Conservation (phyloP, 2,113 vertebrate species). For the Tragelaphus imberbis region DNA sequence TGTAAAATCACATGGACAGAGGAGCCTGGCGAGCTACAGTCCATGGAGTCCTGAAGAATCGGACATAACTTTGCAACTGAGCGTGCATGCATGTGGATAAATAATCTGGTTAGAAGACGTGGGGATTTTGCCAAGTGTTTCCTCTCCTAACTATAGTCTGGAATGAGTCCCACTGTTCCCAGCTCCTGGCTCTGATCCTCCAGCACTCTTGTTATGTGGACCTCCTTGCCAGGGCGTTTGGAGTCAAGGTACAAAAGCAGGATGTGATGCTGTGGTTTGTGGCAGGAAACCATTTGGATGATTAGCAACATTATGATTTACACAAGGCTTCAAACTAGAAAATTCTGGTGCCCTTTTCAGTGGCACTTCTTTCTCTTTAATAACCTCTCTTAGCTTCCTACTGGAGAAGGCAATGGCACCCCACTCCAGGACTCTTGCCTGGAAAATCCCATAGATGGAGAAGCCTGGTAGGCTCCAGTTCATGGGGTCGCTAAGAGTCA, state of each 20-base stretch:
- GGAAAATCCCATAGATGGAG: too few relatives aligned
- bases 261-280: neutral
- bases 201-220: neutral
- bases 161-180: neutral
- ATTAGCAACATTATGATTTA: slow-evolving; percentile 2
- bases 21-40: neutral
- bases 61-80: neutral
- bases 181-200: neutral
- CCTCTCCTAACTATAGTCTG: neutral
- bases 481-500: too few relatives aligned
- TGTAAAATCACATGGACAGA: neutral
- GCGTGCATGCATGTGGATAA: neutral
- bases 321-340: neutral
- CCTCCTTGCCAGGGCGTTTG: neutral
- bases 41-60: neutral
- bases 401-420: neutral
- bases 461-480: too few relatives aligned
- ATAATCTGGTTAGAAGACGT: neutral
- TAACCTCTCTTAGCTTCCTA: neutral
- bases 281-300: neutral
- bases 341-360: slow-evolving; percentile 26
- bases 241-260: neutral
- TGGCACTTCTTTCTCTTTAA: slow-evolving; percentile 18
- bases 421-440: too few relatives aligned
- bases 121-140: neutral